Base-by-base conservation (phyloP, 1,140 invertebrate genomes). In the Daktulosphaira vitifoliae region DNA sequence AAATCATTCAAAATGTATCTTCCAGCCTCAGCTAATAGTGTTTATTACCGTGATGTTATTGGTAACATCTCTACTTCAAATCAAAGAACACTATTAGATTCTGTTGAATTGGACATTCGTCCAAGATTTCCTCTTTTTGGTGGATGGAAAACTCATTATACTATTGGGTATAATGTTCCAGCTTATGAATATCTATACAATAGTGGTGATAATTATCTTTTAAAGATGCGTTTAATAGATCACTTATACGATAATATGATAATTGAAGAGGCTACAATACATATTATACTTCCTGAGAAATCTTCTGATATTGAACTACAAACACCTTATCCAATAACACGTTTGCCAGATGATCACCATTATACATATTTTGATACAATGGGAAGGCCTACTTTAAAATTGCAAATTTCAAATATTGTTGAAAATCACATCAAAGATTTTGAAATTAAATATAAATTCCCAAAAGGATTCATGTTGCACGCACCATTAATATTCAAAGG, bases 11-110 rank as follows among this genome's bases (percentile, higher is more conserved):
- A 92, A 65, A 68, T 68, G 29, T 54, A 44, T 5, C 54, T 68
- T 26, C 68, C 65, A 11, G 68, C 92, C 15, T 84, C 92, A 1
- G 89, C 92, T 11, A 81, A 84, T 59, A 92, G 97, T 71, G 90
- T 95, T 67, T 95, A 95, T 73, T 96, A 96, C 73, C 80, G 94
- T 25, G 97, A 99, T 77, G 94, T 95, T 69, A 99, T 99, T 77
- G 97, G 97, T 23, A 99, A 99, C 74, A 99, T 99, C 73, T 98
- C 95, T 2, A 99, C 96, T 6, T 98, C 94, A 1, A 88, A 94
- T 73, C 87, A 98, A 75, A 81, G 86, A 69, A 73, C 89, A 13
- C 81, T 87, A 69, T 87, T 89, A 69, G 93, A 98, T 74, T 88
- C 90, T 37, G 91, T 98, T 16, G 95, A 99, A 73, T 75, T 99